Evolutionary conservation across 2,113 vertebrate species (phyloP).

Genomic region (Dissostichus mawsoni): DNA sequence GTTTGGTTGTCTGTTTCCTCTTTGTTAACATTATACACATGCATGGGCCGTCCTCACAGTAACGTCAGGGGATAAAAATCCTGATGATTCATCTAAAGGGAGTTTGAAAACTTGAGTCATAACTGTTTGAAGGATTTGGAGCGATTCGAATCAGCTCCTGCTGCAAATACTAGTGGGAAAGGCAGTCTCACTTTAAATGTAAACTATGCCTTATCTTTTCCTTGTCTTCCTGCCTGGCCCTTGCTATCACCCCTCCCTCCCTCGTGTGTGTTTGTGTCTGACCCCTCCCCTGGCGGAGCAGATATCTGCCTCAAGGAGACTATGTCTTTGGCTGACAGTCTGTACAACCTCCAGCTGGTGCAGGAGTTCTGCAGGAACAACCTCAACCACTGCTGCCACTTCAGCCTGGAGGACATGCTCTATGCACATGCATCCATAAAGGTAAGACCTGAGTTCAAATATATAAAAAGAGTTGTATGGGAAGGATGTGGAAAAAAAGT

Average conservation of each 20-base stretch:
- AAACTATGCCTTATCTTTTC: conserved; percentile 67
- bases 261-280: conserved; percentile 31
- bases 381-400: conserved; percentile 96
- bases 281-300: conserved; percentile 78
- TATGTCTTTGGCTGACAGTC: conserved; percentile 97
- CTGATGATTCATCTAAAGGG: conserved; percentile 53
- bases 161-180: conserved; percentile 4
- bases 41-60: conserved; percentile 6
- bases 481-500: neutral
- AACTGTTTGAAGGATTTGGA: neutral
- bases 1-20: conserved; percentile 1
- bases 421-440: conserved; percentile 91
- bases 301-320: conserved; percentile 98
- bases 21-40: conserved; percentile 32
- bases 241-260: conserved; percentile 37
- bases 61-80: conserved; percentile 43
- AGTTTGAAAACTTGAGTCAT: conserved; percentile 31
- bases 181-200: conserved; percentile 34
- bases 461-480: neutral
- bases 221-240: conserved; percentile 61
- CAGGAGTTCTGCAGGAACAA: conserved; percentile 96
- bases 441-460: conserved; percentile 40
- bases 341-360: conserved; percentile 97
- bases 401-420: conserved; percentile 97
- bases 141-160: conserved; percentile 21